These are phyloP conservation scores for Phalacrocorax brasilianus DNA, from an alignment of 2,113 vertebrate species.

Conservation along the genomic window DNA sequence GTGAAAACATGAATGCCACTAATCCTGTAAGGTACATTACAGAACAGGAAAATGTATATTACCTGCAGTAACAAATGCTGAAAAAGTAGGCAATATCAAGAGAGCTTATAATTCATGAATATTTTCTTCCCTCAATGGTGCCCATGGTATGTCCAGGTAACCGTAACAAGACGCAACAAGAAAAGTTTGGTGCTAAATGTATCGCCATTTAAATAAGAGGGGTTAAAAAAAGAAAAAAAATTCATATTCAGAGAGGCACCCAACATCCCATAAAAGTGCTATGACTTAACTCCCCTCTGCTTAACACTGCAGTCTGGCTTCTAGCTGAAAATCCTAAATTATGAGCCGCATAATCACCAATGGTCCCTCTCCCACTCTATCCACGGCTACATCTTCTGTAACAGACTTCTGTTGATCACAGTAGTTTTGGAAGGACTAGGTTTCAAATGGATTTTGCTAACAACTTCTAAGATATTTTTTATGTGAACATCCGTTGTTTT, in stretches of 20 bases:
- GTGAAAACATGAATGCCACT: not conserved
- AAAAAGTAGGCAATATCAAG: not conserved
- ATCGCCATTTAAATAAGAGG: not conserved
- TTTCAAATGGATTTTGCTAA: not conserved
- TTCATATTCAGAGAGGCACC: not conserved
- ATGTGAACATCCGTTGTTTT: not conserved
- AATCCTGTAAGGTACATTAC: not conserved
- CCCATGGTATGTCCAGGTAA: not conserved
- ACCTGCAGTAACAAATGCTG: not conserved
- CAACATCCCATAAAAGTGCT: not conserved
- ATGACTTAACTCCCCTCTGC: not conserved
- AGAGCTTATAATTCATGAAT: not conserved
- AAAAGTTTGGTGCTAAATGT: not conserved
- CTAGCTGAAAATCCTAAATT: not conserved
- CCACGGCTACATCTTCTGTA: not conserved
- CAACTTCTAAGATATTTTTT: not conserved
- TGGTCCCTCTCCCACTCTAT: not conserved
- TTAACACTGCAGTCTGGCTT: not conserved
- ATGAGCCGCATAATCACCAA: not conserved
- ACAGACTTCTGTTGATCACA: not conserved
- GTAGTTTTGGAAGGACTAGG: not conserved
- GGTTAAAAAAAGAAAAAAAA: not conserved
- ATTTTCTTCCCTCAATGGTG: not conserved
- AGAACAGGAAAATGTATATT: not conserved
- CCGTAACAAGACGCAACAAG: too few species aligned